Evolutionary conservation across 1,140 invertebrate genomes (phyloP).

Genomic region (Heliconius eleuchia): DNA sequence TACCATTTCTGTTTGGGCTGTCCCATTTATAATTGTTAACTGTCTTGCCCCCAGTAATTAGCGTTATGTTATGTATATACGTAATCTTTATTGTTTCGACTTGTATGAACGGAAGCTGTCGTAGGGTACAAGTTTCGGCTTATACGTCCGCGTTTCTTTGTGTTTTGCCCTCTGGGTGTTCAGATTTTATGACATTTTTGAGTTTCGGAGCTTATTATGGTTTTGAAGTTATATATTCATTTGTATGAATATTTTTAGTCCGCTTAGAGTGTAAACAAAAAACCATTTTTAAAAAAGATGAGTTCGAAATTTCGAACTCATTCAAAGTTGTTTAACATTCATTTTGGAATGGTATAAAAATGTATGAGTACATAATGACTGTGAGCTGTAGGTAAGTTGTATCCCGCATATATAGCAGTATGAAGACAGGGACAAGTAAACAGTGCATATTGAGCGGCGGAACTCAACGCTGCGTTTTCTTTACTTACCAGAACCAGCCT

Average conservation of each 20-base stretch:
- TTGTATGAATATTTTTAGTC: no score
- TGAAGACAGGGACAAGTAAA: no score
- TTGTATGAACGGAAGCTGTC: conserved; percentile 25
- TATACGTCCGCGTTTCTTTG: background rate
- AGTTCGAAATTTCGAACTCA: no score
- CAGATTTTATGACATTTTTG: background rate
- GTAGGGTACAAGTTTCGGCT: conserved; percentile 21
- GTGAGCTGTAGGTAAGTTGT: no score
- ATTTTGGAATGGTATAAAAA: no score
- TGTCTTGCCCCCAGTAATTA: conserved; percentile 51
- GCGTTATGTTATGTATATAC: conserved; percentile 29
- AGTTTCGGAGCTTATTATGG: background rate
- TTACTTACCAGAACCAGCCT: background rate
- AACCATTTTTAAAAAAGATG: no score
- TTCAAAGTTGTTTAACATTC: no score
- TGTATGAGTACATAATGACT: no score
- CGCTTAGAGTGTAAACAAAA: no score
- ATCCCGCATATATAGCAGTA: no score
- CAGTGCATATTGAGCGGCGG: background rate
- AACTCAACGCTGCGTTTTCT: background rate
- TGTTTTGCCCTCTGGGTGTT: conserved; percentile 10
- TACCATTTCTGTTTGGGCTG: background rate
- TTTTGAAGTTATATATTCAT: background rate
- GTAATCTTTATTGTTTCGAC: conserved; percentile 35
- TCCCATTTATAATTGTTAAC: conserved; percentile 11